Conservation (phyloP, 2,113 vertebrate species). For the Sinocyclocheilus grahami region DNA sequence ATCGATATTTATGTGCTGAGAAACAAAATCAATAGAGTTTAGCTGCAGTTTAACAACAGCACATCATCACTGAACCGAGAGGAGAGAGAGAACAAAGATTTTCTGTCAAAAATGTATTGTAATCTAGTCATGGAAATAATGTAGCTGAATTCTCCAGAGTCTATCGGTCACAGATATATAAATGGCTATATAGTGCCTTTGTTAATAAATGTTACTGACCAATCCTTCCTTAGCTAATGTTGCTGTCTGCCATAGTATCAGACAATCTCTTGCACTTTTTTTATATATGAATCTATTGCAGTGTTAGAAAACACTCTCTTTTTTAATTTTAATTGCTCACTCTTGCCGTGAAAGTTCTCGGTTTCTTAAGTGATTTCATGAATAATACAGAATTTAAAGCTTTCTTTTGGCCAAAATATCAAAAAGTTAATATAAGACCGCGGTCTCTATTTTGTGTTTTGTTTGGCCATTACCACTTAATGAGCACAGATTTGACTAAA, state of each 20-base stretch:
- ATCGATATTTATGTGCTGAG: slow-evolving; percentile 9
- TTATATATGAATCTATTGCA: neutral
- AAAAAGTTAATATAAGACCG: no score
- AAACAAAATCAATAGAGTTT: slow-evolving; percentile 32
- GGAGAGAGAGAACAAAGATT: neutral
- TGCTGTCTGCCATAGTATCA: neutral
- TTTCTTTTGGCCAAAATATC: no score
- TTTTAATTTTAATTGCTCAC: no score
- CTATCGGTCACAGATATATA: neutral
- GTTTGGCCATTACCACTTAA: neutral
- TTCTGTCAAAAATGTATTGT: slow-evolving; percentile 6
- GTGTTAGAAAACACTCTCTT: no score
- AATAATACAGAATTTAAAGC: no score
- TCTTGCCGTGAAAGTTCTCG: no score
- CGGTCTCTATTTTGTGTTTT: no score
- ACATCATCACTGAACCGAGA: neutral
- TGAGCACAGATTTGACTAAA: neutral
- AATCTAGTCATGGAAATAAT: slow-evolving; percentile 12
- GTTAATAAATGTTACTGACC: neutral
- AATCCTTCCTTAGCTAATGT: neutral
- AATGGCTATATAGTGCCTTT: neutral
- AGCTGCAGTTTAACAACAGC: slow-evolving; percentile 13
- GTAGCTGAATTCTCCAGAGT: neutral
- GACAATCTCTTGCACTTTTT: neutral
- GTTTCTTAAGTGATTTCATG: no score